Conservation (phyloP, 2,113 vertebrate genomes). For the Rhynchomys soricoides region DNA sequence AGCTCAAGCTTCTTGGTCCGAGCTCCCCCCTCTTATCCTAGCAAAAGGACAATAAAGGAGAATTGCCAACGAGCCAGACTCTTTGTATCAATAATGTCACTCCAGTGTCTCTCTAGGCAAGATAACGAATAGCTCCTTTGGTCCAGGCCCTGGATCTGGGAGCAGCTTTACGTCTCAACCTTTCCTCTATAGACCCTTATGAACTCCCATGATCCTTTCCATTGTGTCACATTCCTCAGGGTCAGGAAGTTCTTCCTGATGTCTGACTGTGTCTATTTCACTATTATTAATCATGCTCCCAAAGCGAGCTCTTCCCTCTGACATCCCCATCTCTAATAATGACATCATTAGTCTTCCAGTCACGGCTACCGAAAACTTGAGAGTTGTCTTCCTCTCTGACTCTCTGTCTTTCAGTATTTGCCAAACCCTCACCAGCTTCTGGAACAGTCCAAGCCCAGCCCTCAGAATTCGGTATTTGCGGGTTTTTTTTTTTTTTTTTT, state of each 20-base stretch:
- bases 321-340: conserved; percentile 74
- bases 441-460: not conserved
- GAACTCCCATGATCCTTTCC: conserved; percentile 25
- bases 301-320: conserved; percentile 64
- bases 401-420: conserved; percentile 21
- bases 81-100: conserved; percentile 1
- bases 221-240: conserved; percentile 41
- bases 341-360: conserved; percentile 78
- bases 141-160: not conserved
- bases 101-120: not conserved
- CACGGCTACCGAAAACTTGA: conserved; percentile 71
- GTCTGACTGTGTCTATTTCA: conserved; percentile 62
- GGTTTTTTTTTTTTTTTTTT: not conserved
- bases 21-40: not conserved
- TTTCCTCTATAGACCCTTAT: conserved; percentile 18
- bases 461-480: conserved; percentile 19
- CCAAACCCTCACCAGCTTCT: conserved; percentile 18
- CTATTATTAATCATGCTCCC: conserved; percentile 71
- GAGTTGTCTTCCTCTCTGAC: conserved; percentile 53
- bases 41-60: not conserved
- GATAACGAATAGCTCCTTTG: not conserved
- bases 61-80: not conserved
- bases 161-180: not conserved
- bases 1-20: not conserved
- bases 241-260: conserved; percentile 73